A percentile compares a stretch with the other conserved stretches of the same genome.
These are phyloP conservation scores for Butorides virescens DNA, from an alignment of 2,113 vertebrate genomes.

Conservation along the genomic window DNA sequence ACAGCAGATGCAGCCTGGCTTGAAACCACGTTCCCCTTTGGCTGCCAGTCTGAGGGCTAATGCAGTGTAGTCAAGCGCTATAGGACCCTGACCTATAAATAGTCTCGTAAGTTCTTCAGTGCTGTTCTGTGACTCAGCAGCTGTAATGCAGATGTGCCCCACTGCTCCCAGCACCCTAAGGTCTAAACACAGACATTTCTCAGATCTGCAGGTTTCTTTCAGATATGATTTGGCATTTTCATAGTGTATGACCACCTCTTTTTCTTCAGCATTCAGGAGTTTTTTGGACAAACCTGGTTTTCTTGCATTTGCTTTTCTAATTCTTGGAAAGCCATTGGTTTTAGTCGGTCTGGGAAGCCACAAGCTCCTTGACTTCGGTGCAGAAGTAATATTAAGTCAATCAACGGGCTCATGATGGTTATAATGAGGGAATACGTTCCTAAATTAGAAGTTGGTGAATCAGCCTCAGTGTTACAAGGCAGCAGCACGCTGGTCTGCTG, in stretches of 20 bases:
- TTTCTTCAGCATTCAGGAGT: neutral
- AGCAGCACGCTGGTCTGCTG: neutral
- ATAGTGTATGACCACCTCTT: neutral
- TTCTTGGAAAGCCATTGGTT: neutral
- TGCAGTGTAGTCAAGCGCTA: neutral
- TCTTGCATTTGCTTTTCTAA: constrained; percentile 5
- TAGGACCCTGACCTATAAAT: constrained; percentile 24
- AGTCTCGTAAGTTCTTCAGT: constrained; percentile 10
- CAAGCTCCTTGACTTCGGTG: constrained; percentile 18
- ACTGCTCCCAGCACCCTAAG: neutral
- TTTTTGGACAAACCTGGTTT: neutral
- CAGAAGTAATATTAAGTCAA: neutral
- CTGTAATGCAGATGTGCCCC: neutral
- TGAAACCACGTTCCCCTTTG: neutral
- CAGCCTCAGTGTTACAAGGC: neutral
- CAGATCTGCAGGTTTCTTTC: constrained; percentile 4
- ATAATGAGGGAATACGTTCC: neutral
- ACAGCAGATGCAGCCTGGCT: constrained; percentile 42
- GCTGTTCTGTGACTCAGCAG: constrained; percentile 60
- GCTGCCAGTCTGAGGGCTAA: neutral
- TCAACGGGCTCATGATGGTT: neutral
- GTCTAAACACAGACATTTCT: neutral
- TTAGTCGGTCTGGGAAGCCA: constrained; percentile 6
- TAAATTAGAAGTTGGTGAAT: neutral
- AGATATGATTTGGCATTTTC: neutral